Evolutionary conservation across 2,888 invertebrate species (phyloP).

Genomic region (Miltochrista miniata): DNA sequence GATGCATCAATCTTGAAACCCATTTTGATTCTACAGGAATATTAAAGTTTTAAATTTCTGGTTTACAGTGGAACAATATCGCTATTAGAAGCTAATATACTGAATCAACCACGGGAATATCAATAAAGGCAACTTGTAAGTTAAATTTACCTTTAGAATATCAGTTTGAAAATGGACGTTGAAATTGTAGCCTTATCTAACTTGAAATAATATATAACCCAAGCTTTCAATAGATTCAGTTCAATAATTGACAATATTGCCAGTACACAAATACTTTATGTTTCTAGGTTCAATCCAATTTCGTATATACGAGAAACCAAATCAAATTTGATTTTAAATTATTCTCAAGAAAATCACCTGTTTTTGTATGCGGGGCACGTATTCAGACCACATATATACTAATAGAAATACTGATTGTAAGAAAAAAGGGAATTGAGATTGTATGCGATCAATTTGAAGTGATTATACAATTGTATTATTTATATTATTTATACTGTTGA

Average conservation of each 20-base stretch:
- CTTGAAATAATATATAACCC: neutral
- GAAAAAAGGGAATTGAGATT: slow-evolving; percentile 1
- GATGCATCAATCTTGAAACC: too few species aligned
- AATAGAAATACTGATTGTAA: slow-evolving; percentile 10
- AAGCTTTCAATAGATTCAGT: neutral
- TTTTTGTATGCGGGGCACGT: slow-evolving; percentile 26
- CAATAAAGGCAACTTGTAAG: too few species aligned
- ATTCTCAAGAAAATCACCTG: slow-evolving; percentile 24
- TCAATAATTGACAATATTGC: neutral
- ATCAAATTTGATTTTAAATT: slow-evolving; percentile 35
- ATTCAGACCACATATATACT: slow-evolving; percentile 12
- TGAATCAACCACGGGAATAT: too few species aligned
- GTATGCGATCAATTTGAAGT: neutral
- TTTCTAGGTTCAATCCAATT: slow-evolving; percentile 28
- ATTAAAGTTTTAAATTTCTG: neutral
- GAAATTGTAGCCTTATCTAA: neutral
- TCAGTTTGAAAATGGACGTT: neutral
- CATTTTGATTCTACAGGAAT: too few species aligned
- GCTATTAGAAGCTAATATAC: too few species aligned
- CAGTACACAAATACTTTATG: slow-evolving; percentile 14
- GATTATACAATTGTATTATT: neutral
- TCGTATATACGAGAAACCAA: slow-evolving; percentile 27
- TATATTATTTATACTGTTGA: too few species aligned
- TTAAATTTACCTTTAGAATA: too few species aligned
- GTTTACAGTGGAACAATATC: too few species aligned